Conservation (phyloP, 2,888 invertebrate species). For the Acrocyrtus sp. region DNA sequence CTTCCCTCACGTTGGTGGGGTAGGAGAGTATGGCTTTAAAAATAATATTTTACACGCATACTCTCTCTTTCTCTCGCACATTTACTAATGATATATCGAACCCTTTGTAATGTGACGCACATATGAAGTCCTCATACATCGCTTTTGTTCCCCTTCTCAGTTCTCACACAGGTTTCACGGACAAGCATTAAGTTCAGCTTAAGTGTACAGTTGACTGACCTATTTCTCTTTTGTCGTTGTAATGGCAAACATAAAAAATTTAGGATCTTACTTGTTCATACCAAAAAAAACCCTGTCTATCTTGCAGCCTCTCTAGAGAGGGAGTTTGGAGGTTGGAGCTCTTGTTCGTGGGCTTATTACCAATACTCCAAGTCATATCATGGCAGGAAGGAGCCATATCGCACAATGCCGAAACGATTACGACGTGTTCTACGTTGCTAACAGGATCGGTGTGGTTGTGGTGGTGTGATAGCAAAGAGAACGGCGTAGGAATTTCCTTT, state of each 20-base stretch:
- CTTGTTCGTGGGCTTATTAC: constrained; percentile 22
- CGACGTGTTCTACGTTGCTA: constrained; percentile 10
- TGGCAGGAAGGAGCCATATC: no score
- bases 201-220: constrained; percentile 43
- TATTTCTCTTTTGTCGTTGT: constrained; percentile 21
- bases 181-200: constrained; percentile 47
- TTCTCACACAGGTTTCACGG: constrained; percentile 7
- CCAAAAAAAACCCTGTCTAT: constrained; percentile 12
- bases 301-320: no score
- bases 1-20: no score
- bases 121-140: constrained; percentile 25
- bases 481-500: constrained; percentile 19
- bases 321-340: no score
- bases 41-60: no score
- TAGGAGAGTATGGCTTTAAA: no score
- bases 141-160: constrained; percentile 9
- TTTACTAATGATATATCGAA: constrained; percentile 37
- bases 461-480: neutral
- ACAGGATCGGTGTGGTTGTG: no score
- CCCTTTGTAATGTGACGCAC: constrained; percentile 42
- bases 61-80: no score
- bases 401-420: no score
- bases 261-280: no score
- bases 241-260: no score
- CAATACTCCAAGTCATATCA: no score